Conservation (phyloP, 2,888 invertebrate species). For the Folsomia manolachei region DNA sequence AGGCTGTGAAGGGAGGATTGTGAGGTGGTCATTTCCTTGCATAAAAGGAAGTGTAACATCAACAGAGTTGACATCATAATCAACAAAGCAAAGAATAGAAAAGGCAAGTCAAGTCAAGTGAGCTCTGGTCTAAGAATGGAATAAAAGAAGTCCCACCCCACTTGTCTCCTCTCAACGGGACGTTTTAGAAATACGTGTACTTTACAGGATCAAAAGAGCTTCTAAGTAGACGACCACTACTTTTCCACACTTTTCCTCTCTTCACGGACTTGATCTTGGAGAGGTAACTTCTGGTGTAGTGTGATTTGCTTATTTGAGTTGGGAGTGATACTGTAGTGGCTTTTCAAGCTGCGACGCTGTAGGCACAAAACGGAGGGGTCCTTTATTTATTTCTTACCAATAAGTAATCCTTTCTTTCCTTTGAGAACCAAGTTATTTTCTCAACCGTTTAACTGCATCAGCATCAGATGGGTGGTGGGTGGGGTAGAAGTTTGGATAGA, state of each 20-base stretch:
- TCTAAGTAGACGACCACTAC: conserved; percentile 12
- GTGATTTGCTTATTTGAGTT: too few species aligned
- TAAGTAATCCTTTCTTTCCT: neutral
- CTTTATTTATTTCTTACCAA: neutral
- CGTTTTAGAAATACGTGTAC: neutral
- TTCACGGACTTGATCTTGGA: too few species aligned
- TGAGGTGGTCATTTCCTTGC: conserved; percentile 13
- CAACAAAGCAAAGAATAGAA: conserved; percentile 4
- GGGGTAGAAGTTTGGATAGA: too few species aligned
- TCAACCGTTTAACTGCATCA: neutral
- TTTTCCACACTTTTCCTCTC: conserved; percentile 3
- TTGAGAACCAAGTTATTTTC: too few species aligned
- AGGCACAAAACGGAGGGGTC: neutral
- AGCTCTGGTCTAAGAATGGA: conserved; percentile 11
- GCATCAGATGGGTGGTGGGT: too few species aligned
- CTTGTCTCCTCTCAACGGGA: conserved; percentile 2
- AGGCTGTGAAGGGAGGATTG: conserved; percentile 10
- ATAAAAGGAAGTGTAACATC: neutral
- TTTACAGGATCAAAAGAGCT: conserved; percentile 6
- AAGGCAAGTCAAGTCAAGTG: conserved; percentile 17
- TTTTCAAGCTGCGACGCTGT: conserved; percentile 17
- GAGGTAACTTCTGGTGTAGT: too few species aligned
- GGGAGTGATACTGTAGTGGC: neutral
- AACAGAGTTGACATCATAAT: conserved; percentile 20
- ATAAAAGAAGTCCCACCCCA: conserved; percentile 17